Conservation (phyloP, 2,797 vertebrate species). For the Valencia hispanica region DNA sequence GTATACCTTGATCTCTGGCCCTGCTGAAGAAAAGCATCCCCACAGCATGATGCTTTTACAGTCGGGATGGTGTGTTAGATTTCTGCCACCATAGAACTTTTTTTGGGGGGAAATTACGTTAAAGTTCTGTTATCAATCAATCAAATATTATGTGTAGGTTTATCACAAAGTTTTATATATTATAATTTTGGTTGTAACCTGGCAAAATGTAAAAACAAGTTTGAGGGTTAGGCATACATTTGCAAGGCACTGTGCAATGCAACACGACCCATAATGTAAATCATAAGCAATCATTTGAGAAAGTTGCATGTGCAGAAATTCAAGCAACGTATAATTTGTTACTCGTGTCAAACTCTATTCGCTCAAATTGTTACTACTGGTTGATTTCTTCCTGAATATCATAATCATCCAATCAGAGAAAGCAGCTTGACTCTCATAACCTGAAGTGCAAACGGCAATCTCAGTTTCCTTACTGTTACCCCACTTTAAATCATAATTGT, state of each 20-base stretch:
- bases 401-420: constrained; percentile 65
- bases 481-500: constrained; percentile 76
- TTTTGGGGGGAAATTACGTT: not conserved
- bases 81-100: not conserved
- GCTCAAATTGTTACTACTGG: constrained; percentile 6
- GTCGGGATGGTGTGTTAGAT: not conserved
- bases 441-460: constrained; percentile 58
- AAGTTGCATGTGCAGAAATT: constrained; percentile 13
- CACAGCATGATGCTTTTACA: not conserved
- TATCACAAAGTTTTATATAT: not conserved
- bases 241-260: not conserved
- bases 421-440: constrained; percentile 42
- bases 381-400: constrained; percentile 38
- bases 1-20: not conserved
- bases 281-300: not conserved
- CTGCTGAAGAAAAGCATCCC: not conserved
- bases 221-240: not conserved
- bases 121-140: too few species aligned
- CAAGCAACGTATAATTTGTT: constrained; percentile 15
- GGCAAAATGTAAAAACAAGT: not conserved
- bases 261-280: not conserved
- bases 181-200: not conserved
- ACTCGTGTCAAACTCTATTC: constrained; percentile 13
- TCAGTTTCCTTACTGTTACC: constrained; percentile 59
- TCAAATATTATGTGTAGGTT: not conserved